phyloP scores from a whole-genome alignment of 2,113 vertebrate species.

The Epinephelus fuscoguttatus region DNA sequence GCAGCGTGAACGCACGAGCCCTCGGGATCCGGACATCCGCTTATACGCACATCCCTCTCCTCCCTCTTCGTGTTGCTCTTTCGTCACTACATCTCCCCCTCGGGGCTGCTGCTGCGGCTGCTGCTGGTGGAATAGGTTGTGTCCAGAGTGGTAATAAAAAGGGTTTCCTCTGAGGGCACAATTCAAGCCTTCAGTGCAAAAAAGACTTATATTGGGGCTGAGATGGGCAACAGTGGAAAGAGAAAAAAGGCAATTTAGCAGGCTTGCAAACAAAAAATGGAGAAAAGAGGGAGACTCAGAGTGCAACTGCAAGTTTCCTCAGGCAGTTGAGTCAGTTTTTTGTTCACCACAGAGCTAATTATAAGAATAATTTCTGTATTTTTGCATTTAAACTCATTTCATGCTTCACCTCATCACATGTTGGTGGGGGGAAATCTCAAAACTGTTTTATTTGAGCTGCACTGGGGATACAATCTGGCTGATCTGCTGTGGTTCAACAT shows the following conservation, averaged over 20 bases:
- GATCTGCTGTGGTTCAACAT: slow-evolving; percentile 1
- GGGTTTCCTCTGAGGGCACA: slow-evolving; percentile 2
- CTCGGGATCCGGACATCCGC: slow-evolving; percentile 43
- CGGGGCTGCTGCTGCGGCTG: slow-evolving; percentile 38
- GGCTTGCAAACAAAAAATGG: background rate
- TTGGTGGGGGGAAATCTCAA: background rate
- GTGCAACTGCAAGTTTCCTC: background rate
- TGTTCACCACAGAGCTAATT: background rate
- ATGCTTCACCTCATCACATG: background rate
- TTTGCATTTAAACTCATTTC: background rate
- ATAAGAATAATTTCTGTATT: background rate
- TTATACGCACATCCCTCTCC: slow-evolving; percentile 1
- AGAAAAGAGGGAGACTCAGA: background rate
- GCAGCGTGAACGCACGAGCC: slow-evolving; percentile 60
- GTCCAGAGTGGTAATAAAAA: background rate
- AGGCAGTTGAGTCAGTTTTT: background rate
- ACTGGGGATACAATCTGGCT: background rate
- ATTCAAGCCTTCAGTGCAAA: background rate
- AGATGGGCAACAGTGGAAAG: background rate
- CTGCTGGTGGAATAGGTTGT: slow-evolving; percentile 5
- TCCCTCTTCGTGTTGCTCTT: slow-evolving; percentile 14
- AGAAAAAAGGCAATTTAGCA: background rate
- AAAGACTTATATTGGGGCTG: background rate
- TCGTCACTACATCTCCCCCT: slow-evolving; percentile 7
- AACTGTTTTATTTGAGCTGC: background rate